Conservation (phyloP, 2,888 invertebrate genomes). For the Protophormia terraenovae region DNA sequence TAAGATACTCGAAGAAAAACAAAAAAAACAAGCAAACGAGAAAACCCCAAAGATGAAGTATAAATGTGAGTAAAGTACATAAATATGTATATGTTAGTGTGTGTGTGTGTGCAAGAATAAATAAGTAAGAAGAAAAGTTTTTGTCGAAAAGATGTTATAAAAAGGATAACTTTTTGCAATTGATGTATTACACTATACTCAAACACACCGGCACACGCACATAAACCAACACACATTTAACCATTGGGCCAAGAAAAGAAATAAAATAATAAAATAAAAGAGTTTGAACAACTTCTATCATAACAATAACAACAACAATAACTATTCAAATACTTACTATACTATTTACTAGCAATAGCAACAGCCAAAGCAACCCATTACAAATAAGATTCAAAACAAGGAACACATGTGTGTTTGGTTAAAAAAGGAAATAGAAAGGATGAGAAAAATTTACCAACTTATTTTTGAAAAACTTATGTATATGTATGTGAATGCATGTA, state of each 20-base stretch:
- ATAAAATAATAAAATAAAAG: conserved; percentile 3
- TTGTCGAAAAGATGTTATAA: conserved; percentile 59
- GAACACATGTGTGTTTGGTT: conserved; percentile 51
- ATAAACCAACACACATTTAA: too few relatives aligned
- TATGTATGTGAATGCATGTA: background rate
- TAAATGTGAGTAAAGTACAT: conserved; percentile 34
- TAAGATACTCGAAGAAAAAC: conserved; percentile 17
- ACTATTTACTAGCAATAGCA: too few relatives aligned
- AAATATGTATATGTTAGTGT: conserved; percentile 17
- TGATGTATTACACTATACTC: conserved; percentile 76
- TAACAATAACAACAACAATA: conserved; percentile 23
- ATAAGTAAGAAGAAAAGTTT: conserved; percentile 56
- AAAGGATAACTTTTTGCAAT: conserved; percentile 80
- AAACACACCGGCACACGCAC: conserved; percentile 10
- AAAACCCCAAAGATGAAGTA: conserved; percentile 59
- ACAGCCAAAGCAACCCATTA: conserved; percentile 18
- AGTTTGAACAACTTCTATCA: conserved; percentile 13
- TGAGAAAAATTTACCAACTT: conserved; percentile 14
- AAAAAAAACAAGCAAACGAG: conserved; percentile 28
- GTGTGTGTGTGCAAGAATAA: background rate
- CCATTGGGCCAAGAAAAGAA: too few relatives aligned
- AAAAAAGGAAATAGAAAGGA: conserved; percentile 24
- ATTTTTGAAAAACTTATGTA: background rate
- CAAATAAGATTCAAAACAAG: conserved; percentile 46
- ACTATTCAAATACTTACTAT: conserved; percentile 1